A percentile compares a stretch with the other conserved stretches of the same genome.
phyloP scores from a whole-genome alignment of 2,888 invertebrate species.

The Philereme transversata region DNA sequence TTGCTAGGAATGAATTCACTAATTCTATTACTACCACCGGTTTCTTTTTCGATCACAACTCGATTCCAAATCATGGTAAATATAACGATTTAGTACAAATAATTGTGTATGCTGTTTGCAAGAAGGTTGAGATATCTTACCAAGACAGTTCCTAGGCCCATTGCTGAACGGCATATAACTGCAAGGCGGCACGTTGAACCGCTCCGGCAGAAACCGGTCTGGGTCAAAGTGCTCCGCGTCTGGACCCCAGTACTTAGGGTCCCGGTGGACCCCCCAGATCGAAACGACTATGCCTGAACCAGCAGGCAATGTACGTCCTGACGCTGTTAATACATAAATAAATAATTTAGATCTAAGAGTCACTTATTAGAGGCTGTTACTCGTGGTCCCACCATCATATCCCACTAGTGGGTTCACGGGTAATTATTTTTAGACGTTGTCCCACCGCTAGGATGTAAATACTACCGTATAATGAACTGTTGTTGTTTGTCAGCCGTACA shows the following conservation, averaged over 20 bases:
- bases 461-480: too few relatives aligned
- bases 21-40: too few relatives aligned
- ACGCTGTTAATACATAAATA: conserved; percentile 49
- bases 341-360: background rate
- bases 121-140: conserved; percentile 50
- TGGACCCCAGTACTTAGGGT: conserved; percentile 84
- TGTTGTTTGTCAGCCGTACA: too few relatives aligned
- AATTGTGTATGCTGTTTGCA: background rate
- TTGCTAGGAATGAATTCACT: too few relatives aligned
- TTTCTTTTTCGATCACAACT: too few relatives aligned
- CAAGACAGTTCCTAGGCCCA: conserved; percentile 81
- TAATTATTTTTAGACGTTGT: too few relatives aligned
- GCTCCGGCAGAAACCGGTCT: conserved; percentile 84
- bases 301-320: conserved; percentile 68
- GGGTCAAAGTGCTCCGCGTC: conserved; percentile 86
- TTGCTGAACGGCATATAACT: conserved; percentile 80
- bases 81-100: too few relatives aligned
- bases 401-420: too few relatives aligned
- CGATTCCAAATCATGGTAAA: too few relatives aligned
- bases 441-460: too few relatives aligned
- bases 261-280: conserved; percentile 80
- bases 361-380: too few relatives aligned
- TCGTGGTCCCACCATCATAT: too few relatives aligned
- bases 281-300: conserved; percentile 75
- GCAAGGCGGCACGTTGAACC: conserved; percentile 65